Conservation (phyloP, 2,113 vertebrate genomes). For the Acrocephalus kingi region DNA sequence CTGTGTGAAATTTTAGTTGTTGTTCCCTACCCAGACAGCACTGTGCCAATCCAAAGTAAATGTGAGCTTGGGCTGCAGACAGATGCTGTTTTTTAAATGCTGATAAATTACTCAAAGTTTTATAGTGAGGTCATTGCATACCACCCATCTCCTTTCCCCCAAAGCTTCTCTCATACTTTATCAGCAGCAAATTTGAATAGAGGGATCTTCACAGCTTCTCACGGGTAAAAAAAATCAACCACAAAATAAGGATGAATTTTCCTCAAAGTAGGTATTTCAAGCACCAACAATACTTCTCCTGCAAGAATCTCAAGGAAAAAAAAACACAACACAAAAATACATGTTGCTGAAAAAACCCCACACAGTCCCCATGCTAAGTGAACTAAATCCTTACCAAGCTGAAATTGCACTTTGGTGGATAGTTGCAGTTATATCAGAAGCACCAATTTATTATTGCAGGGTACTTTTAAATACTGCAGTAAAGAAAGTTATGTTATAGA, state of each 20-base stretch:
- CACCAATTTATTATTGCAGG: not conserved
- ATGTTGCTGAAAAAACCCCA: not conserved
- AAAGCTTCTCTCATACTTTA: not conserved
- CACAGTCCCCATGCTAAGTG: not conserved
- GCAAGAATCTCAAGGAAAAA: not conserved
- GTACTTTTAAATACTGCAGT: not conserved
- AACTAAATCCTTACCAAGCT: not conserved
- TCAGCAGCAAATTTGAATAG: not conserved
- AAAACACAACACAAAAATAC: not conserved
- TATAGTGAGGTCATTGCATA: not conserved
- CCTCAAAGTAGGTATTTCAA: not conserved
- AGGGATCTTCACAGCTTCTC: not conserved
- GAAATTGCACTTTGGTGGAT: not conserved
- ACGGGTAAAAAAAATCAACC: not conserved
- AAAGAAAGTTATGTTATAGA: not conserved
- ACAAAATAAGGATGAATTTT: not conserved
- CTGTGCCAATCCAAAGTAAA: not conserved
- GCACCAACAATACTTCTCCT: not conserved
- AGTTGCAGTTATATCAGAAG: not conserved
- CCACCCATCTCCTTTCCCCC: not conserved
- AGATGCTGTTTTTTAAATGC: not conserved
- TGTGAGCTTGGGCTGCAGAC: not conserved
- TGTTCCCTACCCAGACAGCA: not conserved
- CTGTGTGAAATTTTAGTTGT: not conserved
- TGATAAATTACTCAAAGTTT: not conserved